phyloP scores from a whole-genome alignment of 1,140 invertebrate species.

The Brachionus koreanus region DNA sequence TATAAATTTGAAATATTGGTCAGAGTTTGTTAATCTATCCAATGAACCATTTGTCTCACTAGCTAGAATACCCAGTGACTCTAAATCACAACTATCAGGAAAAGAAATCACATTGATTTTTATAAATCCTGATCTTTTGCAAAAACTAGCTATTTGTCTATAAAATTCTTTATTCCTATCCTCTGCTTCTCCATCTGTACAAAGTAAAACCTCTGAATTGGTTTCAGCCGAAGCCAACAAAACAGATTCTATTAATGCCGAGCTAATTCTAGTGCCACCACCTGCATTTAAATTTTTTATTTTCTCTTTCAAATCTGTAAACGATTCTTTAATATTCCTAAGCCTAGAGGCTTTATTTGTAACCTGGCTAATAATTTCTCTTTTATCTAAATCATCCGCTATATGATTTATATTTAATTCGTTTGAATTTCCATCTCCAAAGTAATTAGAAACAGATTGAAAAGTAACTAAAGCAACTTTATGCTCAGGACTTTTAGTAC shows the following conservation, averaged over 20 bases:
- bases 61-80: background rate
- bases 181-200: background rate
- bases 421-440: background rate
- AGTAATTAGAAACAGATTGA: background rate
- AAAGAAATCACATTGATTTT: background rate
- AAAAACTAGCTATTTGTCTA: background rate
- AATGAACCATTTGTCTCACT: background rate
- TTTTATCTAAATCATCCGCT: background rate
- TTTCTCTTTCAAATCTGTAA: background rate
- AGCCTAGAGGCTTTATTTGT: background rate
- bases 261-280: background rate
- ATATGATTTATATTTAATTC: background rate
- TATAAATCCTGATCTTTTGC: background rate
- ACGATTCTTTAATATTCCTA: background rate
- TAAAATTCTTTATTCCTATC: background rate
- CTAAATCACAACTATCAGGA: background rate
- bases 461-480: background rate
- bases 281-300: background rate
- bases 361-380: background rate
- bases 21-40: background rate
- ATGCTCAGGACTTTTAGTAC: background rate
- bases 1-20: background rate
- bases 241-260: background rate
- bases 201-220: background rate
- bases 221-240: background rate